Evolutionary conservation across 2,888 invertebrate species (phyloP).

Genomic region (Macrosiphum euphorbiae): DNA sequence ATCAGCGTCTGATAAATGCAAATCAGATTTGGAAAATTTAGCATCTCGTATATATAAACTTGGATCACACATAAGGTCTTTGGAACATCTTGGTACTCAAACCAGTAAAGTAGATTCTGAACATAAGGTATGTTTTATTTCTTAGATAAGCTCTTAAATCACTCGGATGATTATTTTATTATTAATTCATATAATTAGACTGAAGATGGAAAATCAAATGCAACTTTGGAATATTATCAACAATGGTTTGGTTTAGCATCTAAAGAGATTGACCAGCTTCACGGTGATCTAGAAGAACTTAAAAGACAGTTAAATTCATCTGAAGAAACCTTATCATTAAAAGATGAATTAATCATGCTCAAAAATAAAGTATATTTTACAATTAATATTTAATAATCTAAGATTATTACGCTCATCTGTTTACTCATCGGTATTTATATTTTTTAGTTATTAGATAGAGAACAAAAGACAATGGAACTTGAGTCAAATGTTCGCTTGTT

Average conservation of each 20-base stretch:
- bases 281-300: conserved; percentile 78
- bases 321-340: conserved; percentile 78
- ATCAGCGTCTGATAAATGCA: conserved; percentile 72
- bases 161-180: background rate
- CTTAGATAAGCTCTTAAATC: background rate
- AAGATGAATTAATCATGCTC: conserved; percentile 81
- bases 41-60: conserved; percentile 83
- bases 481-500: conserved; percentile 81
- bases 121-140: conserved; percentile 63
- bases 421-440: conserved; percentile 3
- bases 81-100: conserved; percentile 80
- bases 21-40: conserved; percentile 76
- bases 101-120: conserved; percentile 70
- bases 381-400: background rate
- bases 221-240: conserved; percentile 75
- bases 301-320: conserved; percentile 78
- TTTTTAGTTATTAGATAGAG: conserved; percentile 75
- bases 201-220: conserved; percentile 67
- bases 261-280: conserved; percentile 81
- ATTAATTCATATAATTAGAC: conserved; percentile 43
- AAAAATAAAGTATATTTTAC: conserved; percentile 76
- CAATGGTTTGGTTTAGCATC: conserved; percentile 83
- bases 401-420: background rate
- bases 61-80: conserved; percentile 83
- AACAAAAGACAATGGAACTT: conserved; percentile 80